Conservation (phyloP, 2,113 vertebrate species). For the Romanogobio albipinnatus region DNA sequence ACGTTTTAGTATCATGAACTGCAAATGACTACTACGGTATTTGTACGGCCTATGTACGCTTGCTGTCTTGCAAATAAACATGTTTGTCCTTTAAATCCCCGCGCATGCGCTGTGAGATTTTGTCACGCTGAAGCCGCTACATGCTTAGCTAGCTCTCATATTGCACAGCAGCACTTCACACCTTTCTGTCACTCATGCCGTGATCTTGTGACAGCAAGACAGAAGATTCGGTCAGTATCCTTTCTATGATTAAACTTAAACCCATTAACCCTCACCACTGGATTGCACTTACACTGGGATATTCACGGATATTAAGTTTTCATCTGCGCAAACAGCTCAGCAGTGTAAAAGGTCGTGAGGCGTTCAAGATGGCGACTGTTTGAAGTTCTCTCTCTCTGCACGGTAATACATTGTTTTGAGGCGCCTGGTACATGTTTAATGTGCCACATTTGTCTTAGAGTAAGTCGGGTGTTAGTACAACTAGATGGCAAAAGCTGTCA, state of each 20-base stretch:
- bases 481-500: slow-evolving; percentile 36
- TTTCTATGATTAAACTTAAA: background rate
- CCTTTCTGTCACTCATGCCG: slow-evolving; percentile 4
- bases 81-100: slow-evolving; percentile 17
- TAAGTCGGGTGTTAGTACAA: background rate
- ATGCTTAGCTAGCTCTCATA: slow-evolving; percentile 31
- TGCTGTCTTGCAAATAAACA: slow-evolving; percentile 12
- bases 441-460: background rate
- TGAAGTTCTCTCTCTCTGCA: slow-evolving; percentile 76
- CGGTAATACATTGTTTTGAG: slow-evolving; percentile 74
- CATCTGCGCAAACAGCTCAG: slow-evolving; percentile 35
- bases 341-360: slow-evolving; percentile 68
- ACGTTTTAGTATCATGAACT: background rate
- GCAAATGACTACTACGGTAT: too few relatives aligned
- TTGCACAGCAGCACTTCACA: slow-evolving; percentile 3
- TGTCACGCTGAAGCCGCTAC: slow-evolving; percentile 41
- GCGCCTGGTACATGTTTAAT: background rate
- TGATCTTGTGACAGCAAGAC: slow-evolving; percentile 25
- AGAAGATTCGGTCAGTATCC: background rate
- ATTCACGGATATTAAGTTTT: slow-evolving; percentile 24
- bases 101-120: slow-evolving; percentile 51
- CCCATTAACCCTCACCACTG: background rate
- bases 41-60: background rate
- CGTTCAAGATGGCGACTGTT: slow-evolving; percentile 89
- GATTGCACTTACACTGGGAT: background rate